These are phyloP conservation scores for Coleophora deauratella DNA, from an alignment of 2,888 invertebrate genomes.

Conservation along the genomic window DNA sequence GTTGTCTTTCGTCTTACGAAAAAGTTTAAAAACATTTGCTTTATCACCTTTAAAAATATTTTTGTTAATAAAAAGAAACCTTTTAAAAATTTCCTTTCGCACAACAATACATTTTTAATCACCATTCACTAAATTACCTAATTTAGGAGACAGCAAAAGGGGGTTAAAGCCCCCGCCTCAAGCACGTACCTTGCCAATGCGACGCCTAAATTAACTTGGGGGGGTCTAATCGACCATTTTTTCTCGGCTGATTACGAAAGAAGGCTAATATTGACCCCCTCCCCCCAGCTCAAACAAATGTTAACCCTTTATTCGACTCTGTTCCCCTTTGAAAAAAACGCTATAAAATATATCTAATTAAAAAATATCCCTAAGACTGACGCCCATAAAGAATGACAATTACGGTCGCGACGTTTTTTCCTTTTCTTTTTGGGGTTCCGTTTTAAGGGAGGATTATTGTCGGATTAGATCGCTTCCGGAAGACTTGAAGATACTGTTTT, in stretches of 20 bases:
- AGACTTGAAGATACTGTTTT: too few relatives aligned
- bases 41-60: too few relatives aligned
- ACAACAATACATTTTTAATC: background rate
- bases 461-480: too few relatives aligned
- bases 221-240: constrained; percentile 72
- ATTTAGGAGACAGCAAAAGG: constrained; percentile 33
- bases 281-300: constrained; percentile 64
- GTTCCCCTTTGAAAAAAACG: constrained; percentile 69
- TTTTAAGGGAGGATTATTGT: too few relatives aligned
- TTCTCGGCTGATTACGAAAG: constrained; percentile 69
- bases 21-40: too few relatives aligned
- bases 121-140: constrained; percentile 15
- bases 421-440: constrained; percentile 23
- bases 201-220: constrained; percentile 64
- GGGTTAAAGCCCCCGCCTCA: constrained; percentile 23
- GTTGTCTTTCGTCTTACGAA: too few relatives aligned
- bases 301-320: constrained; percentile 66
- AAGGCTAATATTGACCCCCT: constrained; percentile 71
- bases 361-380: constrained; percentile 74
- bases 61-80: too few relatives aligned
- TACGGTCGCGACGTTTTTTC: constrained; percentile 62
- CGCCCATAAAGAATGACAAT: constrained; percentile 76
- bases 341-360: constrained; percentile 76
- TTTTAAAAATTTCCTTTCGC: too few relatives aligned
- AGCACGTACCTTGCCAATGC: constrained; percentile 59